Conservation (phyloP, 2,888 invertebrate genomes). For the Erebia aethiops region DNA sequence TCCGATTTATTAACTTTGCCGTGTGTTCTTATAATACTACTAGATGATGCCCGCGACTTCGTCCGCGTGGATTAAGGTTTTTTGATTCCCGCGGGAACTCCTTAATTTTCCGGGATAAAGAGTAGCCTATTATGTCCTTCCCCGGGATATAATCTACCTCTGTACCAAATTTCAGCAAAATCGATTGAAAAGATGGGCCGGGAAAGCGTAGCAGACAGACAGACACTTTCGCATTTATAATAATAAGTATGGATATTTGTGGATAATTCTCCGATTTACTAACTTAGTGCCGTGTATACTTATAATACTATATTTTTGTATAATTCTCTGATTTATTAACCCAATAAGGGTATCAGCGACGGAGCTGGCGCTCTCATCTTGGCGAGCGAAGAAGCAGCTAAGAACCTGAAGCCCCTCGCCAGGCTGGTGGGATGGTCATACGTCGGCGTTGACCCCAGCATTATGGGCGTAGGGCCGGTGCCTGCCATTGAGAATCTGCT, state of each 20-base stretch:
- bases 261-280: not conserved
- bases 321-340: not conserved
- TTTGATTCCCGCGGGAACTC: not conserved
- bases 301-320: not conserved
- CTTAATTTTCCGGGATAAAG: not conserved
- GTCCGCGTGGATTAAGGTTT: not conserved
- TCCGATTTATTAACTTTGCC: too few relatives aligned
- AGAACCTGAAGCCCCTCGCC: constrained; percentile 94
- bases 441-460: constrained; percentile 97
- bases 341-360: constrained; percentile 94
- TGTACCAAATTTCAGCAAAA: not conserved
- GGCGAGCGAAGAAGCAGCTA: constrained; percentile 95
- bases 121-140: not conserved
- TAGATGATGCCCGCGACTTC: too few relatives aligned
- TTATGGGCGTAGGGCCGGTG: constrained; percentile 99
- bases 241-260: not conserved
- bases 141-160: not conserved
- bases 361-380: constrained; percentile 97
- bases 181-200: not conserved
- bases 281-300: not conserved
- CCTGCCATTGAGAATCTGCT: constrained; percentile 95
- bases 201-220: not conserved
- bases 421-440: constrained; percentile 95
- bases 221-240: not conserved
- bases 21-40: too few relatives aligned